phyloP scores from a whole-genome alignment of 2,797 vertebrate genomes.

The Protonibea diacanthus region DNA sequence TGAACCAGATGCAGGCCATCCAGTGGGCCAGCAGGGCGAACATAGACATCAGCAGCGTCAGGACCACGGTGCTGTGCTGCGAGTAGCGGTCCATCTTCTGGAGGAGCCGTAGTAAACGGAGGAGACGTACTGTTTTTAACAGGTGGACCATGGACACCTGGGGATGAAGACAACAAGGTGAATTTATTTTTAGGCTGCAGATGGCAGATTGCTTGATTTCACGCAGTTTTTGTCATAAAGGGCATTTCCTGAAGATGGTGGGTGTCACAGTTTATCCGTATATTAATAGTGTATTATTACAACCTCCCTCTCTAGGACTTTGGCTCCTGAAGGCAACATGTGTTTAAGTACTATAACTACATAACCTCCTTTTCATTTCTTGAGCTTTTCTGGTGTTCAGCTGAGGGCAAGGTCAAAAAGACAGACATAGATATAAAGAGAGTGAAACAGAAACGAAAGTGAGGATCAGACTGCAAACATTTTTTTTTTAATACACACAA shows the following conservation, averaged over 20 bases:
- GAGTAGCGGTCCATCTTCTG: constrained; percentile 99
- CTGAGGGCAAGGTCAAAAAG: constrained; percentile 24
- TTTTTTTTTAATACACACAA: constrained; percentile 17
- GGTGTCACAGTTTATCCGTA: background rate
- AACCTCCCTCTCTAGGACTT: background rate
- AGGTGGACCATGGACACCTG: constrained; percentile 98
- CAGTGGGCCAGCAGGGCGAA: constrained; percentile 97
- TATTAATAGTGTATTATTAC: background rate
- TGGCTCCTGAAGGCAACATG: constrained; percentile 17
- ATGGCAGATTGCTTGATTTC: background rate
- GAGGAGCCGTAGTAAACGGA: constrained; percentile 94
- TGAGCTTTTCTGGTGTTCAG: constrained; percentile 23
- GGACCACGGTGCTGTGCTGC: constrained; percentile 96
- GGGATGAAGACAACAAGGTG: background rate
- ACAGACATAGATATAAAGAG: background rate
- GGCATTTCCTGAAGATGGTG: background rate
- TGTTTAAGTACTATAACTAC: constrained; percentile 4
- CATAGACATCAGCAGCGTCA: constrained; percentile 98
- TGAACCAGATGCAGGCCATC: constrained; percentile 99
- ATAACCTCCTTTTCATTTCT: constrained; percentile 35
- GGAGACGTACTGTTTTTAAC: constrained; percentile 94
- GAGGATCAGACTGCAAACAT: constrained; percentile 16
- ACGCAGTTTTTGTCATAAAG: background rate
- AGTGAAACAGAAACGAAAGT: constrained; percentile 27
- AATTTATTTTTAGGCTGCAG: constrained; percentile 5